Base-by-base conservation (phyloP, 2,888 invertebrate genomes). In the Rhamnusium bicolor region DNA sequence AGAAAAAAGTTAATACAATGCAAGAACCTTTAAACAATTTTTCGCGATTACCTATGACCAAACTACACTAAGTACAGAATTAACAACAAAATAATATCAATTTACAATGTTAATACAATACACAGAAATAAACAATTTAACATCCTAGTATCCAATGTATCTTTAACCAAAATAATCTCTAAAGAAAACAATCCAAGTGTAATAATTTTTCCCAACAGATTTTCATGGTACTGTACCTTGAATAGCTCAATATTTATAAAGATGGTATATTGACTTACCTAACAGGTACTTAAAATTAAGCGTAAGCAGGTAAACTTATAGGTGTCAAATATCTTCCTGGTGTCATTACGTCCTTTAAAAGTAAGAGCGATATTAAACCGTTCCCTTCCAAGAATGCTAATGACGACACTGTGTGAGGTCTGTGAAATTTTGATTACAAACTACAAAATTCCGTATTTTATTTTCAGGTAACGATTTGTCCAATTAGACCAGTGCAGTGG, bases 271-370 rank as follows among this genome's bases (percentile, higher is more conserved):
- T 12, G 24, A 58, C 62, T 77, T 71, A 58, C 62, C 75, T 71
- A 73, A 58, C 77, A 56, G 46, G 53, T 65, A 75, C 77, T 71
- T 62, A 47, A 73, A 72, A 74, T 74, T 70, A 71, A 70, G 70
- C 76, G 66, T 72, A 68, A 73, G 71, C 72, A 73, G 71, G 68
- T 69, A 74, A 69, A 58, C 65, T 63, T 21, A 54, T 65, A 71
- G 65, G 62, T 67, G 66, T 56, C 66, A 56, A 67, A 67, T 40
- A 40, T 53, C 56, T 54, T 19, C 19, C 12, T 46, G 40, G 54
- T 46, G 56, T 56, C 32, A 67, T 67, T 67, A 67, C 54, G 46
- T 27, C 70, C 65, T 66, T 63, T 71, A 68, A 69, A 19, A 32
- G 40, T 53, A 63, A 60, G 51, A 53, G 16, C 24, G 49, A 70